Evolutionary conservation across 1,140 invertebrate species (phyloP), one percentile per base, ranked within the genome.

Genomic region (Drosophila lini): DNA sequence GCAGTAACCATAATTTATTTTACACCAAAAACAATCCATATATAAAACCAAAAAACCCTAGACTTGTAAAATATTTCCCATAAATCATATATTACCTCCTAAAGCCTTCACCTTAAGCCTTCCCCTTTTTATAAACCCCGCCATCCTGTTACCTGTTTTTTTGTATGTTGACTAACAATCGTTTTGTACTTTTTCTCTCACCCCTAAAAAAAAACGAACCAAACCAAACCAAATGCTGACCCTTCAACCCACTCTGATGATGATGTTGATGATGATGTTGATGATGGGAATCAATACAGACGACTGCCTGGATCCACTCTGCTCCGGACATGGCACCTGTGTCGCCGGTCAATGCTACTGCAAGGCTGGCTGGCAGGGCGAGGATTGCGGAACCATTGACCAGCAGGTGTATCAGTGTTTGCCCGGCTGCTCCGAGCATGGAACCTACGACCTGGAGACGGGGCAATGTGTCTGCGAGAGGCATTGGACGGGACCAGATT

Each of bases 351-450:
- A 96, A 64, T 99, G 98, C 93, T 96, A 98, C 79, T 99, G 98
- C 93, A 96, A 97, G 86, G 97, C 96, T 4, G 98, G 98, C 1
- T 99, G 98, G 98, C 97, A 97, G 86, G 98, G 98, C 10, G 95
- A 96, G 63, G 95, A 97, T 64, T 99, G 98, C 91, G 95, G 95
- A 70, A 95, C 96, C 78, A 95, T 97, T 58, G 97, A 98, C 93
- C 95, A 97, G 86, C 96, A 97, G 93, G 96, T 98, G 31, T 97
- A 97, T 92, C 95, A 97, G 65, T 98, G 97, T 92, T 93, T 98
- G 60, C 97, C 97, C 0, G 96, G 97, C 55, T 98, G 97, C 92
- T 98, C 97, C 0, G 96, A 97, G 80, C 96, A 97, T 90, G 97
- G 97, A 28, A 95, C 96, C 52, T 98, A 98, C 92, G 97, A 98